A percentile compares a stretch with the other conserved stretches of the same genome.
These are phyloP conservation scores for Melikaiella ostensackeni DNA, from an alignment of 2,888 invertebrate genomes.

Conservation along the genomic window DNA sequence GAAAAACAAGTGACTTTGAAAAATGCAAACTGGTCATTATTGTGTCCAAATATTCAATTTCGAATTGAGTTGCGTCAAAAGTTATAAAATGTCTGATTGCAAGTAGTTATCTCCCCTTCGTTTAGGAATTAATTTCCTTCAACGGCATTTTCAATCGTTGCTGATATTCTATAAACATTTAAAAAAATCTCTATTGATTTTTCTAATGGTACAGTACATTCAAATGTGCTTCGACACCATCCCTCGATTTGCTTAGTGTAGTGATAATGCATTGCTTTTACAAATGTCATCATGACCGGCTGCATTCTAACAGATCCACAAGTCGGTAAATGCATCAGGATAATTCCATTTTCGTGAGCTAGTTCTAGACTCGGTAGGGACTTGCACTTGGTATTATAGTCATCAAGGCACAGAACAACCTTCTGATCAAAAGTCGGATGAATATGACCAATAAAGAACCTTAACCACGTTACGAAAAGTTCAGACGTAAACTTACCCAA, in stretches of 20 bases:
- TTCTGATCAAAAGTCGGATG: too few relatives aligned
- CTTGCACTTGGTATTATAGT: too few relatives aligned
- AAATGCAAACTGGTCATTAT: too few relatives aligned
- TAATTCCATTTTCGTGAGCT: slow-evolving; percentile 3
- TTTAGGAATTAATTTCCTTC: background rate
- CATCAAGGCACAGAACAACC: too few relatives aligned
- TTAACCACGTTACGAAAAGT: too few relatives aligned
- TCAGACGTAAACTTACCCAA: too few relatives aligned
- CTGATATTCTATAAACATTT: background rate
- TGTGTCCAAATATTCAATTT: too few relatives aligned
- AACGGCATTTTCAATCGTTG: background rate
- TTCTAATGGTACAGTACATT: background rate
- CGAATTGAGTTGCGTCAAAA: too few relatives aligned
- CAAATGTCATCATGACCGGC: background rate
- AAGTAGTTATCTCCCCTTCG: too few relatives aligned
- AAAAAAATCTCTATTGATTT: background rate
- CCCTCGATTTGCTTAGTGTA: background rate
- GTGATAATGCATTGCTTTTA: background rate
- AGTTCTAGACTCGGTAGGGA: slow-evolving; percentile 6
- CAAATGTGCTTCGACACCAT: background rate
- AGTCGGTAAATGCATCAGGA: background rate
- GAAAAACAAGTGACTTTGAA: too few relatives aligned
- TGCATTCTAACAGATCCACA: background rate
- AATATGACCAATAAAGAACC: too few relatives aligned
- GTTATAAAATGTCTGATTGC: too few relatives aligned